Evolutionary conservation across 2,888 invertebrate species (phyloP).

Genomic region (Melanostoma mellinum): DNA sequence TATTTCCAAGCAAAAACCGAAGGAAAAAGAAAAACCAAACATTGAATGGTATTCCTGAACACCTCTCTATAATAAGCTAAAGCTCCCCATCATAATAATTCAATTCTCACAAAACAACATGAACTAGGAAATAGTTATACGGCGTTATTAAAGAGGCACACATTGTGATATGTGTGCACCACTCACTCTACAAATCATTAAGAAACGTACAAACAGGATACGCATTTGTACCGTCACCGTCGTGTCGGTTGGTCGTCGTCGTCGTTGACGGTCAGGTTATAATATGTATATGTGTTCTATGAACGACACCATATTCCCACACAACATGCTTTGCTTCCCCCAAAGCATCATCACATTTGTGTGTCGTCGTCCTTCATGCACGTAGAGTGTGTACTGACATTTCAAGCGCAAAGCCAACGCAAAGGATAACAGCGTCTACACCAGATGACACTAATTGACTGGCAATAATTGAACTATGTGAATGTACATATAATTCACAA

Average conservation of each 20-base stretch:
- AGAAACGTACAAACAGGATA: conserved; percentile 6
- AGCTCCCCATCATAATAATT: conserved; percentile 30
- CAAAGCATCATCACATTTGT: conserved; percentile 5
- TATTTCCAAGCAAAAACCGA: neutral
- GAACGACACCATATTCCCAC: conserved; percentile 21
- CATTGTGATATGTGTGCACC: neutral
- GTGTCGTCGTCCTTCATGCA: conserved; percentile 20
- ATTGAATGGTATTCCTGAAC: conserved; percentile 6
- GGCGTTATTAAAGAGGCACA: conserved; percentile 15
- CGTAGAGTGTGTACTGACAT: conserved; percentile 11
- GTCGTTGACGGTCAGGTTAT: too few relatives aligned
- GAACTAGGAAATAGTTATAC: conserved; percentile 21
- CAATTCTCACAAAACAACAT: conserved; percentile 37
- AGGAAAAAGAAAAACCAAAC: conserved; percentile 1
- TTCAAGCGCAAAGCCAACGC: conserved; percentile 56
- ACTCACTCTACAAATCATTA: neutral
- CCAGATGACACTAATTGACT: conserved; percentile 69
- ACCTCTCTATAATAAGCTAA: conserved; percentile 10
- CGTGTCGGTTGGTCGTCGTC: neutral
- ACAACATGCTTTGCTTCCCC: neutral
- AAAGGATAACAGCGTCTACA: conserved; percentile 63
- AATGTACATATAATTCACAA: conserved; percentile 56
- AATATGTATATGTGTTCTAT: conserved; percentile 3
- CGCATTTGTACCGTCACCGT: conserved; percentile 17
- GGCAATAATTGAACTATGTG: conserved; percentile 65